phyloP scores from a whole-genome alignment of 2,113 vertebrate species.

The Rhinichthys klamathensis region DNA sequence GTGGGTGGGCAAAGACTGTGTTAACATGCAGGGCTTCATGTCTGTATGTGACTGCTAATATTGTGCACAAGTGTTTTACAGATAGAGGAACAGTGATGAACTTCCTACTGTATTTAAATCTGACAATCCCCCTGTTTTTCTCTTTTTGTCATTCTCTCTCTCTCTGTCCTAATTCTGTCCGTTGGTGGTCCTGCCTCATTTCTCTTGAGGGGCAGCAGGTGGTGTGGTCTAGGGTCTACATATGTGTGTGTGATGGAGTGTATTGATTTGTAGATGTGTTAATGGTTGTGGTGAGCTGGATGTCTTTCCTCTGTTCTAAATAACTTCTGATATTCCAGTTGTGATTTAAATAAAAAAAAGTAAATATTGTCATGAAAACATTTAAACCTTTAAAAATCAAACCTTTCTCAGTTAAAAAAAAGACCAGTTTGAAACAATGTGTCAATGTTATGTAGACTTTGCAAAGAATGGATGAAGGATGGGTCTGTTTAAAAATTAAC shows the following conservation, averaged over 20 bases:
- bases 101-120: conserved; percentile 1
- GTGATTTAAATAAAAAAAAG: neutral
- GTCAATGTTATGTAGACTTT: no score
- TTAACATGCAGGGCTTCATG: neutral
- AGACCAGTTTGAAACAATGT: neutral
- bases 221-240: conserved; percentile 28
- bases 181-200: conserved; percentile 44
- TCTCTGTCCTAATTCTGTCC: neutral
- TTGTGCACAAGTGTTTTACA: neutral
- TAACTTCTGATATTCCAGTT: neutral
- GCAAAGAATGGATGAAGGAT: no score
- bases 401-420: neutral
- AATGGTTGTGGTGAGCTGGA: conserved; percentile 33
- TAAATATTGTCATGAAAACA: conserved; percentile 4
- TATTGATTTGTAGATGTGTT: conserved; percentile 47
- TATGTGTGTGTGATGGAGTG: conserved; percentile 22
- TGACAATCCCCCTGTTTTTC: neutral
- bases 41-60: neutral
- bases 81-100: neutral
- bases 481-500: no score
- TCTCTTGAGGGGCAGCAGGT: conserved; percentile 37
- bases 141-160: neutral
- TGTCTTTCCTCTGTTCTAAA: neutral
- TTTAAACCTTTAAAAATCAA: neutral
- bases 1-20: neutral